These are phyloP conservation scores for Nasonia giraulti DNA, from an alignment of 1,140 invertebrate genomes.

Conservation along the genomic window DNA sequence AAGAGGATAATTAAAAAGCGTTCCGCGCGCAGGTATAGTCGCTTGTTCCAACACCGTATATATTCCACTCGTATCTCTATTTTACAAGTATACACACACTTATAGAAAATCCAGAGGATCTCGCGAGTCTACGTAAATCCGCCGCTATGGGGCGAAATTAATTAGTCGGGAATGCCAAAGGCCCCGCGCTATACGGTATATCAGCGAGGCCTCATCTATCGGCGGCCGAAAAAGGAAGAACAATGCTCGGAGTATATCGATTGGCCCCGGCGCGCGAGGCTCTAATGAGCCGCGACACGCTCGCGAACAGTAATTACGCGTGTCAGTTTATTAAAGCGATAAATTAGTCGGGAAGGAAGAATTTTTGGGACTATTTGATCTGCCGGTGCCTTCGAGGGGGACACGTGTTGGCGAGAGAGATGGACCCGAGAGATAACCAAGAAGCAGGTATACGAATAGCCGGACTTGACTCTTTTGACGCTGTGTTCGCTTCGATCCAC, in stretches of 20 bases:
- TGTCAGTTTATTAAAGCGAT: conserved; percentile 44
- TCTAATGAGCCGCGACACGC: conserved; percentile 36
- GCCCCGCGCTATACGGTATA: background rate
- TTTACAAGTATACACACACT: too few species aligned
- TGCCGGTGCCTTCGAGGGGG: background rate
- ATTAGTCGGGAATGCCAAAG: conserved; percentile 1
- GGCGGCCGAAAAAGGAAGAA: background rate
- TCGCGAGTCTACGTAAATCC: too few species aligned
- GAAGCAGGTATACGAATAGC: background rate
- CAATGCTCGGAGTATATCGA: background rate
- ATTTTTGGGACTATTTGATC: background rate
- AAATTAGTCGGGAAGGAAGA: conserved; percentile 21
- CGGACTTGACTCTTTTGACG: background rate
- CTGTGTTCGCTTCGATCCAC: too few species aligned
- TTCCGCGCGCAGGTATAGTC: conserved; percentile 55
- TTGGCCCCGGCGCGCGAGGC: background rate
- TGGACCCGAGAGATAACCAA: conserved; percentile 21
- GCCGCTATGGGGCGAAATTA: background rate
- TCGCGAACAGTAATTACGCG: conserved; percentile 24
- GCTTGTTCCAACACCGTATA: conserved; percentile 13
- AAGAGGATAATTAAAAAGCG: conserved; percentile 62
- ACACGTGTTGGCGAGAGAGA: conserved; percentile 26
- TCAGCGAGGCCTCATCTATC: background rate
- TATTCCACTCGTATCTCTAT: too few species aligned
- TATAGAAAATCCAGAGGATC: too few species aligned